Evolutionary conservation across 2,113 vertebrate genomes (phyloP).

Genomic region (Furnarius figulus): DNA sequence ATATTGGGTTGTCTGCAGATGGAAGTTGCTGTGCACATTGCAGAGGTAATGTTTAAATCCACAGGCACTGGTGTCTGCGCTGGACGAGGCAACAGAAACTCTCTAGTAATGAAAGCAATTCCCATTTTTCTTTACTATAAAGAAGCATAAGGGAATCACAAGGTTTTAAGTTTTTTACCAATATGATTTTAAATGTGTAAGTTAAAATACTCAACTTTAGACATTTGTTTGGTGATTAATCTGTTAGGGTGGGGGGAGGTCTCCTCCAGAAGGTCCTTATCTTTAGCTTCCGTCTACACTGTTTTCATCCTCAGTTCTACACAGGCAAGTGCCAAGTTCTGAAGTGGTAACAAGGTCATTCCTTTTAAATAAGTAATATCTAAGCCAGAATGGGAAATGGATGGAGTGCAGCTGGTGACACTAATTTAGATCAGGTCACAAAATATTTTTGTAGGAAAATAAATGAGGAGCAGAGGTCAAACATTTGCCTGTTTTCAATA

Average conservation of each 20-base stretch:
- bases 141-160: not conserved
- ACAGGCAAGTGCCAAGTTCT: not conserved
- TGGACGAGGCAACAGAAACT: not conserved
- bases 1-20: not conserved
- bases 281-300: not conserved
- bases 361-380: slow-evolving; percentile 24
- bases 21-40: not conserved
- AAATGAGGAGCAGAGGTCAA: slow-evolving; percentile 41
- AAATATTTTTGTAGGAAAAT: slow-evolving; percentile 22
- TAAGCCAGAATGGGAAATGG: not conserved
- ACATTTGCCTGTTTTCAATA: not conserved
- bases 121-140: not conserved
- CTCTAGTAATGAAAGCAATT: not conserved
- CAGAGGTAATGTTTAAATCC: not conserved
- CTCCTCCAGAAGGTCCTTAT: not conserved
- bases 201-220: not conserved
- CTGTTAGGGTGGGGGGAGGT: not conserved
- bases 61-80: not conserved
- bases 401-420: not conserved
- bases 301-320: not conserved
- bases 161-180: not conserved
- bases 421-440: slow-evolving; percentile 50
- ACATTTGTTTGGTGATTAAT: not conserved
- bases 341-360: slow-evolving; percentile 8
- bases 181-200: not conserved